phyloP scores from a whole-genome alignment of 2,888 invertebrate species.

The Muschampia plurimacula region DNA sequence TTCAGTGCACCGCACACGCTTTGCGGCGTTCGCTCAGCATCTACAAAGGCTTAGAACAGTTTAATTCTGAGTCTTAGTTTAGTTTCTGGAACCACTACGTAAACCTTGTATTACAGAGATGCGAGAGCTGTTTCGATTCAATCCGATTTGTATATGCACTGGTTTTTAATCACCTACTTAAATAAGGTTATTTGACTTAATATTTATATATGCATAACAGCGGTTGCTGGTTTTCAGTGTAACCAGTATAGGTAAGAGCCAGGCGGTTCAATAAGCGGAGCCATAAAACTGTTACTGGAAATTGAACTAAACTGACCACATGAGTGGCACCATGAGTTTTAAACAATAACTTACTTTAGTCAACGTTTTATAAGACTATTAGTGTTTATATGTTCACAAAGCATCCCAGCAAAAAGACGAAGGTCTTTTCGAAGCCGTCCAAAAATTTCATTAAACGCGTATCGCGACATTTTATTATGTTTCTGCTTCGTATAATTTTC shows the following conservation, averaged over 20 bases:
- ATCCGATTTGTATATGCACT: not conserved
- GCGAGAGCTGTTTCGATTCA: not conserved
- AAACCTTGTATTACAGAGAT: conserved; percentile 4
- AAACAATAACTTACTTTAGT: no score
- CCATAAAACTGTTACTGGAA: no score
- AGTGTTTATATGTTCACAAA: conserved; percentile 1
- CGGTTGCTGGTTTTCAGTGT: no score
- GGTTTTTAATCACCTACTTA: not conserved
- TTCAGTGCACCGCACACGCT: conserved; percentile 10
- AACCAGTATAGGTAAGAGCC: no score
- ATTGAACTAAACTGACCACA: no score
- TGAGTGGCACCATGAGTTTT: no score
- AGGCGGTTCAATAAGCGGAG: no score
- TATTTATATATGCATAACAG: no score
- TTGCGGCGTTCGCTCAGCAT: conserved; percentile 16
- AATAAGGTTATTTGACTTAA: no score
- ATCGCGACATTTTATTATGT: conserved; percentile 24
- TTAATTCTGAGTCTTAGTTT: conserved; percentile 29
- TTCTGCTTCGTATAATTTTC: conserved; percentile 31
- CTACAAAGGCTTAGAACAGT: conserved; percentile 30
- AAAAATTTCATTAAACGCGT: conserved; percentile 33
- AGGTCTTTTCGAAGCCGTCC: conserved; percentile 9
- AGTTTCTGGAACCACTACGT: conserved; percentile 11
- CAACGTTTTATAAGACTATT: not conserved
- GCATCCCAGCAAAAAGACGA: conserved; percentile 16